phyloP scores from a whole-genome alignment of 2,797 vertebrate species.

The Taeniopygia guttata region DNA sequence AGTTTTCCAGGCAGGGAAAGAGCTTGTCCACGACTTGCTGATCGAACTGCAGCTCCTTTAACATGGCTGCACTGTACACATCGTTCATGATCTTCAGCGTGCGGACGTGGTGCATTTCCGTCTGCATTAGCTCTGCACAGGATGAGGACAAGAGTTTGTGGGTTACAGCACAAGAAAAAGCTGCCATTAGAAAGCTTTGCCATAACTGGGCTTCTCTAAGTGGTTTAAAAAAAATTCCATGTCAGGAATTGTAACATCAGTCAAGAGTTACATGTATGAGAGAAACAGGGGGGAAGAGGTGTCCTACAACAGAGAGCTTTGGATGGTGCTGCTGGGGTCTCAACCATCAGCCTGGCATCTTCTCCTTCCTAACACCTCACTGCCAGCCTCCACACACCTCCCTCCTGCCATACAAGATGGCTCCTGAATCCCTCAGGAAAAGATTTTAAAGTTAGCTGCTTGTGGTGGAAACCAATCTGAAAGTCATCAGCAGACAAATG shows the following conservation, averaged over 20 bases:
- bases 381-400: neutral
- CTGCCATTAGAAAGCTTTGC: neutral
- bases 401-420: neutral
- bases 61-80: slow-evolving; percentile 91
- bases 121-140: slow-evolving; percentile 91
- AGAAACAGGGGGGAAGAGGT: fast-evolving
- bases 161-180: neutral
- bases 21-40: slow-evolving; percentile 85
- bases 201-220: neutral
- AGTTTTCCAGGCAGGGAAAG: slow-evolving; percentile 90
- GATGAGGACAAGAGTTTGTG: neutral
- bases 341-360: neutral
- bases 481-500: neutral
- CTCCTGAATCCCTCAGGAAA: neutral
- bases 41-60: slow-evolving; percentile 88
- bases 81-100: slow-evolving; percentile 95
- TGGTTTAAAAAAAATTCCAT: neutral
- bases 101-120: slow-evolving; percentile 94
- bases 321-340: neutral
- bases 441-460: neutral
- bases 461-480: neutral
- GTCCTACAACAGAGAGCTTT: neutral
- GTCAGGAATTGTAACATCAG: neutral
- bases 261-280: neutral
- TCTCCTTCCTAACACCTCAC: neutral